phyloP scores from a whole-genome alignment of 92 coral and sea anemone genomes.

The Epizoanthus scotinus region DNA sequence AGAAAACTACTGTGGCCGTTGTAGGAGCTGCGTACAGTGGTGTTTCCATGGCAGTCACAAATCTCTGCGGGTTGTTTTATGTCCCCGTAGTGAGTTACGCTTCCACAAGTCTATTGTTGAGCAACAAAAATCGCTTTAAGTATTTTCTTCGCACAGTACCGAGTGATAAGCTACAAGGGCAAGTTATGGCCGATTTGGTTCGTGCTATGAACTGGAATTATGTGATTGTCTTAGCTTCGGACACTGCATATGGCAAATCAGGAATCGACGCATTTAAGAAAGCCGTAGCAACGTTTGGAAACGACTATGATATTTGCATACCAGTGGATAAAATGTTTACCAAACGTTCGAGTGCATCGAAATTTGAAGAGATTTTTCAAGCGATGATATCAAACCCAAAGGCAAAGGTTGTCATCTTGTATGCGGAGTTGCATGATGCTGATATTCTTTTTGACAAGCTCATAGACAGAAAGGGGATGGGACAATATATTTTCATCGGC shows the following conservation, averaged over 20 bases:
- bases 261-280: slow-evolving; percentile 83
- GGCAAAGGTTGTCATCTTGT: slow-evolving; percentile 77
- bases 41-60: slow-evolving; percentile 88
- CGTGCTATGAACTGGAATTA: slow-evolving; percentile 83
- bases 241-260: slow-evolving; percentile 88
- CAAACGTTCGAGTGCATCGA: slow-evolving; percentile 65
- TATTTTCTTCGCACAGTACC: slow-evolving; percentile 83
- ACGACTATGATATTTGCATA: slow-evolving; percentile 76
- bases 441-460: slow-evolving; percentile 60
- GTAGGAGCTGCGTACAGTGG: slow-evolving; percentile 90
- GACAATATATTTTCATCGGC: slow-evolving; percentile 72
- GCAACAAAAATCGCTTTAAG: slow-evolving; percentile 76
- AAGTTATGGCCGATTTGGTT: slow-evolving; percentile 87
- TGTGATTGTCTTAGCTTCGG: slow-evolving; percentile 80
- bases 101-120: slow-evolving; percentile 78
- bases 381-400: slow-evolving; percentile 66
- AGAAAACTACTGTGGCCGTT: slow-evolving; percentile 69
- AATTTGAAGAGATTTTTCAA: slow-evolving; percentile 61
- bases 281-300: slow-evolving; percentile 62
- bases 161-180: slow-evolving; percentile 82
- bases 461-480: slow-evolving; percentile 54
- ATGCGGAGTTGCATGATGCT: slow-evolving; percentile 86
- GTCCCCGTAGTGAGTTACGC: slow-evolving; percentile 85
- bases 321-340: slow-evolving; percentile 84
- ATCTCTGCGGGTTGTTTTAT: slow-evolving; percentile 80